Conservation (phyloP, 2,888 invertebrate genomes). For the Melanotus villosus region DNA sequence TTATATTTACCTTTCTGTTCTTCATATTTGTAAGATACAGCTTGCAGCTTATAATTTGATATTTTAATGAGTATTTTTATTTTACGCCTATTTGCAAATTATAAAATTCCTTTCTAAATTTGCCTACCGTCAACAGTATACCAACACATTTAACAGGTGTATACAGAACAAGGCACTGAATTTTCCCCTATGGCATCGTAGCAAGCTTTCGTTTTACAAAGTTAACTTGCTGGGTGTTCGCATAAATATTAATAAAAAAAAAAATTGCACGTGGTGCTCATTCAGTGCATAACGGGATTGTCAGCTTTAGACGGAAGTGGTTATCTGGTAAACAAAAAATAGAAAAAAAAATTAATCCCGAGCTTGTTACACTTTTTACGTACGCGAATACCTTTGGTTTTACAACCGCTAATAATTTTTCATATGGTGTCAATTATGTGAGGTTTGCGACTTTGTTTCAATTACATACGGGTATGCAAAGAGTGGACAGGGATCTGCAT, state of each 20-base stretch:
- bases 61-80: no score
- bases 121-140: no score
- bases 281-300: not conserved
- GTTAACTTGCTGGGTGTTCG: not conserved
- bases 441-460: conserved; percentile 19
- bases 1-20: no score
- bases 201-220: not conserved
- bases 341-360: not conserved
- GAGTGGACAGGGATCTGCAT: conserved; percentile 38
- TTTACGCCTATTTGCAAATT: no score
- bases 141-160: no score
- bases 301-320: conserved; percentile 1
- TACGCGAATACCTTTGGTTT: not conserved
- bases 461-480: conserved; percentile 43
- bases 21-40: no score
- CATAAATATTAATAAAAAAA: not conserved
- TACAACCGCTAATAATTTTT: not conserved
- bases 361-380: not conserved
- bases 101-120: no score
- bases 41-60: no score
- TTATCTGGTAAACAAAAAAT: not conserved
- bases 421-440: conserved; percentile 9
- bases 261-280: conserved; percentile 7
- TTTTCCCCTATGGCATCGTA: not conserved
- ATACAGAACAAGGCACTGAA: no score